Conservation (phyloP, 2,888 invertebrate species). For the Lucinisca nassula region DNA sequence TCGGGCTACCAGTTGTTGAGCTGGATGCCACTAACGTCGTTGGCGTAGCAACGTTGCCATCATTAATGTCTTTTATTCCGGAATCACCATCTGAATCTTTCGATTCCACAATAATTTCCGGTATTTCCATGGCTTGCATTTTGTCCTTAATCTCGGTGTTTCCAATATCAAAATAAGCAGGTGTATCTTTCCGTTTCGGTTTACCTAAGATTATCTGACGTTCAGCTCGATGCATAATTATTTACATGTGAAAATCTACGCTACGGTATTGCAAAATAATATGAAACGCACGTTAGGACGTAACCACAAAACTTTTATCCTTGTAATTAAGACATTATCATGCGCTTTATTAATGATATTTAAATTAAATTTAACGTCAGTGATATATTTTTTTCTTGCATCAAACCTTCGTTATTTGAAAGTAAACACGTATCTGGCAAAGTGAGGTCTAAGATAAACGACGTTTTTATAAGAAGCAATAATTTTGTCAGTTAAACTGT, state of each 20-base stretch:
- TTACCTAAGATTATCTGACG: background rate
- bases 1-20: background rate
- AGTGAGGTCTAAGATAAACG: background rate
- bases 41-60: background rate
- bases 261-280: background rate
- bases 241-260: background rate
- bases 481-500: background rate
- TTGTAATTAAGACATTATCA: background rate
- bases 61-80: background rate
- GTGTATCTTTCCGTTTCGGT: background rate
- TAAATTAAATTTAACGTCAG: background rate
- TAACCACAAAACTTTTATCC: background rate
- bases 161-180: background rate
- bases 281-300: background rate
- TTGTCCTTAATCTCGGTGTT: background rate
- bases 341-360: background rate
- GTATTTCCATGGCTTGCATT: slow-evolving; percentile 1
- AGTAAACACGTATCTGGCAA: background rate
- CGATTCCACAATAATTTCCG: background rate
- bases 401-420: background rate
- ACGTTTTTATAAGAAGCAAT: background rate
- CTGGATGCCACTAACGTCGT: background rate
- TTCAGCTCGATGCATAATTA: background rate
- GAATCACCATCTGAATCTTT: slow-evolving; percentile 5
- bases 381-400: background rate